phyloP scores from a whole-genome alignment of 2,113 vertebrate species.

The Amphiprion percula region DNA sequence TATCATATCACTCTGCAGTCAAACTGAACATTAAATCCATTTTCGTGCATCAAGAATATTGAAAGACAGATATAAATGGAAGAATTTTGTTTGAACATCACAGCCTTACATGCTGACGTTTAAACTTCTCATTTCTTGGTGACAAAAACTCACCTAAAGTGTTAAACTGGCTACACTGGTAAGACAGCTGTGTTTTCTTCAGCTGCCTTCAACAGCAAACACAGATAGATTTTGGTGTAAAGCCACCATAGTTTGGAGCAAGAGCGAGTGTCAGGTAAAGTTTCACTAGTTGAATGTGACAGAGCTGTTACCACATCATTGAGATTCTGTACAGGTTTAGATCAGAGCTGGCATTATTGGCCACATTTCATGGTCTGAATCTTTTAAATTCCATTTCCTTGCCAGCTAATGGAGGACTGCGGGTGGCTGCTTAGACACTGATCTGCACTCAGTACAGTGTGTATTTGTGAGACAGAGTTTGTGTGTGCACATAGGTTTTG shows the following conservation, averaged over 20 bases:
- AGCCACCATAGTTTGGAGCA: not conserved
- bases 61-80: too few relatives aligned
- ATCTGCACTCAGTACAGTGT: slow-evolving; percentile 43
- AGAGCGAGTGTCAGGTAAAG: slow-evolving; percentile 35
- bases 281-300: slow-evolving; percentile 52
- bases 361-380: slow-evolving; percentile 77
- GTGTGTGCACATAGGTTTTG: not conserved
- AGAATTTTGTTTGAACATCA: not conserved
- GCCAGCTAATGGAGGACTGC: slow-evolving; percentile 59
- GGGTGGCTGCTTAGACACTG: slow-evolving; percentile 61
- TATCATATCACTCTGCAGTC: too few relatives aligned
- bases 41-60: too few relatives aligned
- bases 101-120: not conserved
- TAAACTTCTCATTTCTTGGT: not conserved
- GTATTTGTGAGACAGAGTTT: not conserved
- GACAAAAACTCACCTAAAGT: not conserved
- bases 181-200: slow-evolving; percentile 8
- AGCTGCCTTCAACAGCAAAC: not conserved
- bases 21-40: too few relatives aligned
- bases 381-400: slow-evolving; percentile 68
- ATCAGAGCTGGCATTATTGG: slow-evolving; percentile 66
- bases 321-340: slow-evolving; percentile 67
- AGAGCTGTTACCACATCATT: slow-evolving; percentile 58
- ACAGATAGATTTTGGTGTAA: not conserved
- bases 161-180: slow-evolving; percentile 16